Percentiles rank a stretch among this genome's conserved stretches.
Evolutionary conservation across 2,113 vertebrate genomes (phyloP).

Genomic region (Eclectus roratus): DNA sequence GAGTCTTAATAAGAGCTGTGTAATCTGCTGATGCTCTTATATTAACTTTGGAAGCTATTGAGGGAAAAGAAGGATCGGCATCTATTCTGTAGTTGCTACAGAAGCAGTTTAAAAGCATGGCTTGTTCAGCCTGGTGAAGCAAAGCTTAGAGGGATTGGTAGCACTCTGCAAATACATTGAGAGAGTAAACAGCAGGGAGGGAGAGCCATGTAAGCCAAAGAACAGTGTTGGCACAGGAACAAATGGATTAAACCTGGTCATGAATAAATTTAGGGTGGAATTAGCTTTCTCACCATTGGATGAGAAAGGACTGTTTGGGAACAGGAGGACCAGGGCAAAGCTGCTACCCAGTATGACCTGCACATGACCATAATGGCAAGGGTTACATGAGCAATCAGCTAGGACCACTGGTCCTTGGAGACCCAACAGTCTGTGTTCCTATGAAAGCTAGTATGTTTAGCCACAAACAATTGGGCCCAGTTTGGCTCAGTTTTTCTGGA

Average conservation of each 20-base stretch:
- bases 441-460: neutral
- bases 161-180: neutral
- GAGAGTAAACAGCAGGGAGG: neutral
- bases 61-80: neutral
- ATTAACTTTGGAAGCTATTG: neutral
- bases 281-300: neutral
- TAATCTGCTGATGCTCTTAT: neutral
- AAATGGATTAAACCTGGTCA: slow-evolving; percentile 26
- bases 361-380: neutral
- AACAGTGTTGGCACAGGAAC: slow-evolving; percentile 4
- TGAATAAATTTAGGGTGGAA: slow-evolving; percentile 12
- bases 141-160: slow-evolving; percentile 3
- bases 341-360: neutral
- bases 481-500: neutral
- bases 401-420: neutral
- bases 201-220: neutral
- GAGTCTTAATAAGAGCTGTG: neutral
- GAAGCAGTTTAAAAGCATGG: neutral
- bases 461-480: accelerated
- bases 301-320: neutral
- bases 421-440: neutral
- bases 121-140: neutral
- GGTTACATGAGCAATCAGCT: neutral
- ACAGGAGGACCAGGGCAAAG: neutral
- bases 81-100: neutral